phyloP scores from a whole-genome alignment of 2,113 vertebrate species.

The Forbesichthys papilliferus region DNA sequence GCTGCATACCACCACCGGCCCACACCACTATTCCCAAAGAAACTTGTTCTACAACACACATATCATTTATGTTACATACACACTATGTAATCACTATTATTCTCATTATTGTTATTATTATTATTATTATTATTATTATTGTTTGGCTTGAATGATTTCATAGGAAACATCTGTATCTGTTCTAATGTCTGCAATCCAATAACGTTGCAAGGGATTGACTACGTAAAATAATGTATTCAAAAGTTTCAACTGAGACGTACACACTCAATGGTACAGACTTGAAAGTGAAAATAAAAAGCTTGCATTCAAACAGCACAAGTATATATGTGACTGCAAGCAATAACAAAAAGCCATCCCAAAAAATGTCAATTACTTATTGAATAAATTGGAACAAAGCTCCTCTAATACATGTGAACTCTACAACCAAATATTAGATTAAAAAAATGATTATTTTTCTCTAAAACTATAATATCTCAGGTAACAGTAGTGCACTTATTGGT shows the following conservation, averaged over 20 bases:
- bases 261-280: slow-evolving; percentile 70
- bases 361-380: slow-evolving; percentile 68
- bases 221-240: slow-evolving; percentile 57
- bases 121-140: slow-evolving; percentile 65
- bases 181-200: slow-evolving; percentile 59
- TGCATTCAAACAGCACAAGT: slow-evolving; percentile 73
- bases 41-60: slow-evolving; percentile 66
- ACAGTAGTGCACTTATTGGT: slow-evolving; percentile 86
- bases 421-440: slow-evolving; percentile 75
- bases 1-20: slow-evolving; percentile 71
- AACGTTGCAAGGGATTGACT: slow-evolving; percentile 62
- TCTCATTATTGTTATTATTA: slow-evolving; percentile 48
- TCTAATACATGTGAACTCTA: slow-evolving; percentile 77
- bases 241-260: slow-evolving; percentile 62
- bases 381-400: slow-evolving; percentile 72
- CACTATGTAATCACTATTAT: slow-evolving; percentile 47
- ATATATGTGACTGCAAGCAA: slow-evolving; percentile 75
- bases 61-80: slow-evolving; percentile 70
- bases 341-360: slow-evolving; percentile 71
- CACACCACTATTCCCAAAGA: slow-evolving; percentile 61
- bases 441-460: slow-evolving; percentile 71
- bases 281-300: slow-evolving; percentile 71
- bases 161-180: slow-evolving; percentile 65
- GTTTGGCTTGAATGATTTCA: slow-evolving; percentile 74
- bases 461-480: slow-evolving; percentile 83